phyloP scores from a whole-genome alignment of 1,140 invertebrate genomes.

The Dendrolimus punctatus region DNA sequence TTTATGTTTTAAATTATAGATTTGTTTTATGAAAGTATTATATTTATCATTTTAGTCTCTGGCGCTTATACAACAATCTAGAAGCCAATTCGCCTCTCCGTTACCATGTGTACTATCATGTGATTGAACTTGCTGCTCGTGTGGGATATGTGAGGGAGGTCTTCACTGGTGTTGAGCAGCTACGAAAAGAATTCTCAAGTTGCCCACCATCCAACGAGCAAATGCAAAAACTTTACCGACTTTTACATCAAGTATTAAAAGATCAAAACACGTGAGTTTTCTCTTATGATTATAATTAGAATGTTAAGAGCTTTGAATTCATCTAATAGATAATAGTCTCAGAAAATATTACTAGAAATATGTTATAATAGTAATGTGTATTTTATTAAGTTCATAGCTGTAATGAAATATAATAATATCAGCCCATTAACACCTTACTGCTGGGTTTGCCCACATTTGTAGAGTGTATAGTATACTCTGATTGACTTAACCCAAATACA shows the following conservation, averaged over 20 bases:
- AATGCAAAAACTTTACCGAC: constrained; percentile 91
- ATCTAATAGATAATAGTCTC: no score
- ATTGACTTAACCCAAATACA: no score
- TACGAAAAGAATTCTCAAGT: constrained; percentile 87
- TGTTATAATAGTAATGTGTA: no score
- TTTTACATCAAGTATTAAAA: constrained; percentile 90
- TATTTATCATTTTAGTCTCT: constrained; percentile 73
- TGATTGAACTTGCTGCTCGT: constrained; percentile 90
- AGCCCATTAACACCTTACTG: no score
- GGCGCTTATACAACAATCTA: constrained; percentile 92
- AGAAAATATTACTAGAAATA: no score
- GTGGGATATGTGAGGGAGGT: constrained; percentile 88
- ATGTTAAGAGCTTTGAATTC: not conserved
- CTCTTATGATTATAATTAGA: constrained; percentile 1
- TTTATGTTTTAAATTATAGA: not conserved
- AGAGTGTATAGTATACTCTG: no score
- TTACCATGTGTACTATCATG: constrained; percentile 93
- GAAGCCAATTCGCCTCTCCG: constrained; percentile 87
- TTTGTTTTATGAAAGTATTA: not conserved
- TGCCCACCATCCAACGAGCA: constrained; percentile 92
- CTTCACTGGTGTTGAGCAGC: constrained; percentile 83
- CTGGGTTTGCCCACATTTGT: no score
- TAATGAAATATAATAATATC: no score
- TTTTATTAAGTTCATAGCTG: no score
- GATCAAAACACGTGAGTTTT: constrained; percentile 67